Base-by-base conservation (phyloP, 2,888 invertebrate genomes). In the Suillia variegata region DNA sequence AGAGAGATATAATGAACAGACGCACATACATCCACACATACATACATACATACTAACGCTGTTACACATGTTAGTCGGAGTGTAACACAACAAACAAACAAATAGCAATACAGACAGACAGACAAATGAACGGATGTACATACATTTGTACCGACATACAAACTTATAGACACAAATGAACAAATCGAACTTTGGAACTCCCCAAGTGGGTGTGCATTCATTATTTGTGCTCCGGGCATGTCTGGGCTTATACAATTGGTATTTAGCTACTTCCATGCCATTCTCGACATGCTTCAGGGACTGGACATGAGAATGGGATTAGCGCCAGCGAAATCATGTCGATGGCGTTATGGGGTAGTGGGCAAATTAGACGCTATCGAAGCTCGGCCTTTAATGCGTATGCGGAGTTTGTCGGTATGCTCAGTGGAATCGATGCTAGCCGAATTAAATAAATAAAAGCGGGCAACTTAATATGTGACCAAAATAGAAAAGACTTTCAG, bases 171-270 rank as follows among this genome's bases (percentile, higher is more conserved):
- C n/a, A 52, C 51, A 55, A 55, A 47, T 34, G 47, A 52, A 52
- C 61, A 58, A 62, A 58, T 49, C 42, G 58, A 62, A 52, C 52
- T 33, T 34, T 17, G 49, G 48, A 49, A 4, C 38, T 34, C 53
- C 33, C 48, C 24, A 21, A 50, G 58, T 58, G 58, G 55, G 58
- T 53, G 52, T 56, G 49, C 26, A 15, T 31, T 20, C 26, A n/a
- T 22, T 57, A 38, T 38, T 8, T 38, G 6, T 26, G 26, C 26
- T 26, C 26, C 10, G 26, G 38, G 56, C 57, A 57, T 57, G 56
- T 58, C 62, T 60, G 54, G 56, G 59, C 49, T 54, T 54, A 47
- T 21, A 48, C 50, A 38, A 26, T 56, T 42, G 52, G 56, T 21
- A 31, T 56, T 53, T 52, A 51, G 60, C 48, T 48, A 38, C 38